phyloP scores from a whole-genome alignment of 2,888 invertebrate species.

The Elegia similella region DNA sequence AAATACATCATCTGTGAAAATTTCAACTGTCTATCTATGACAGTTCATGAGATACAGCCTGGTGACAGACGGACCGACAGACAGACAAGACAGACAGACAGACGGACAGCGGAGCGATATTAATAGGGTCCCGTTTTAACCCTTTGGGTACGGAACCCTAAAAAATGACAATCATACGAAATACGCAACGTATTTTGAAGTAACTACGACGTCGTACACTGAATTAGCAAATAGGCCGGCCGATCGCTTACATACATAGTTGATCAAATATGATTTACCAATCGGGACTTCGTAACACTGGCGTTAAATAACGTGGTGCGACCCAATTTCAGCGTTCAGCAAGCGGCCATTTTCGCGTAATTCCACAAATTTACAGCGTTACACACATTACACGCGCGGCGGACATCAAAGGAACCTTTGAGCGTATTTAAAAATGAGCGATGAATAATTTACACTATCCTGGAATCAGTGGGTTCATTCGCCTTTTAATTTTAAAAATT shows the following conservation, averaged over 20 bases:
- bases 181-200: too few species aligned
- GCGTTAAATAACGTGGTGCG: constrained; percentile 4
- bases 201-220: too few species aligned
- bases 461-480: neutral
- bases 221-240: too few species aligned
- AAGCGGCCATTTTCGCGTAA: constrained; percentile 6
- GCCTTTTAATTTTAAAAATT: neutral
- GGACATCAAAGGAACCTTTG: constrained; percentile 2
- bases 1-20: too few species aligned
- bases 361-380: constrained; percentile 4
- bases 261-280: neutral
- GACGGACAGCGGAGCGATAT: too few species aligned
- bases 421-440: neutral
- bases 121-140: too few species aligned
- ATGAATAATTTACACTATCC: neutral
- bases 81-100: too few species aligned
- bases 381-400: neutral
- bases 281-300: neutral
- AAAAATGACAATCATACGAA: too few species aligned
- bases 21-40: too few species aligned
- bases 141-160: too few species aligned
- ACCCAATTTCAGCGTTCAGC: constrained; percentile 3
- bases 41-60: too few species aligned
- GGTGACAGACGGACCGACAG: too few species aligned
- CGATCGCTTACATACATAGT: neutral